These are phyloP conservation scores for Drosophila sulfurigaster DNA, from an alignment of 1,140 invertebrate genomes.

Conservation along the genomic window DNA sequence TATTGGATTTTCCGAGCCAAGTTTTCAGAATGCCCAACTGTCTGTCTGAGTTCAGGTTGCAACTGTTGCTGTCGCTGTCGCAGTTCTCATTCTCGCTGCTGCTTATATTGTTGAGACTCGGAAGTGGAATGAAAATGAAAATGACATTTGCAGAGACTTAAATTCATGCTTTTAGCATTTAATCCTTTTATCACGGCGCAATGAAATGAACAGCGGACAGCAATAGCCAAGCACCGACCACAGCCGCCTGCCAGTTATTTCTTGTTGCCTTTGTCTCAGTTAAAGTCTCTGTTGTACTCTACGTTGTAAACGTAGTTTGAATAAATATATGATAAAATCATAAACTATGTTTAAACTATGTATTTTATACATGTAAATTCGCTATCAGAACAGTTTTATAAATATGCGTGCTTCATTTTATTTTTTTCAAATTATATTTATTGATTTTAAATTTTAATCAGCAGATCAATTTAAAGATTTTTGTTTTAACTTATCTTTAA, in stretches of 20 bases:
- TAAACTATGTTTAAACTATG: no score
- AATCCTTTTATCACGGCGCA: conserved; percentile 72
- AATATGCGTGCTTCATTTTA: no score
- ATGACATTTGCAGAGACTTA: conserved; percentile 74
- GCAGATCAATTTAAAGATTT: no score
- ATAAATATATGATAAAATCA: no score
- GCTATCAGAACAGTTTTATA: no score
- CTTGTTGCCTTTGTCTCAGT: neutral
- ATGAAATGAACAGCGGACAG: conserved; percentile 11
- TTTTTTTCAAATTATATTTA: no score
- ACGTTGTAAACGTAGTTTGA: no score
- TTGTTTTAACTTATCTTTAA: no score
- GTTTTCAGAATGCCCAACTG: neutral
- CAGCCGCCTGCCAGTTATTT: neutral
- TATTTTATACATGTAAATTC: no score
- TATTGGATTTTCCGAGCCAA: conserved; percentile 11
- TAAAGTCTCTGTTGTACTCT: no score
- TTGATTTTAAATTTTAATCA: no score
- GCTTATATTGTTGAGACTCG: conserved; percentile 8
- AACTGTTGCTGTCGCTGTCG: conserved; percentile 31
- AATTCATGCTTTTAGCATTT: conserved; percentile 76
- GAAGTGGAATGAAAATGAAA: conserved; percentile 48
- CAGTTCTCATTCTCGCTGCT: neutral
- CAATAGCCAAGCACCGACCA: neutral
- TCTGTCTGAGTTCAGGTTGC: conserved; percentile 4